Evolutionary conservation across 2,888 invertebrate genomes (phyloP).

Genomic region (Lamellibrachia satsuma): DNA sequence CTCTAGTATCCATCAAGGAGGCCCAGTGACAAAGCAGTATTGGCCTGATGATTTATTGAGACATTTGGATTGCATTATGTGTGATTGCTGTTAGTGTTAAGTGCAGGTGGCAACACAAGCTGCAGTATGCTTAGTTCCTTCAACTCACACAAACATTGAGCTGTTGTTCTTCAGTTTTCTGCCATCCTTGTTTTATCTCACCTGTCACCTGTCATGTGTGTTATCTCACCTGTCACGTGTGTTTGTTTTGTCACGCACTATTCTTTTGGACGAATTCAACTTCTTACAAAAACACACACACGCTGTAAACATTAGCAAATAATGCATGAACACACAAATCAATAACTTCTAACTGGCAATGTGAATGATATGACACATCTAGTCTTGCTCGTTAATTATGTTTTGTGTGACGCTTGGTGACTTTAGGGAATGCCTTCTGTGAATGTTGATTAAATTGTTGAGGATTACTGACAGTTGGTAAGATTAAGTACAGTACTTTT

Average conservation of each 20-base stretch:
- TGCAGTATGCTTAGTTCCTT: background rate
- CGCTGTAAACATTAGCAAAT: background rate
- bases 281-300: background rate
- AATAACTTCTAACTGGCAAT: background rate
- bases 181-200: background rate
- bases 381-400: background rate
- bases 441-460: slow-evolving; percentile 12
- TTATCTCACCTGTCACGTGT: background rate
- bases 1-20: background rate
- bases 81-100: slow-evolving; percentile 3
- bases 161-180: background rate
- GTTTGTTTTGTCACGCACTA: background rate
- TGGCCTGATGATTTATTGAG: background rate
- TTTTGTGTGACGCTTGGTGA: background rate
- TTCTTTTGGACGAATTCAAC: background rate
- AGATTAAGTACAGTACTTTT: slow-evolving; percentile 7
- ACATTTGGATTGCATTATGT: slow-evolving; percentile 17
- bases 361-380: background rate
- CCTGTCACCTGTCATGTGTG: background rate
- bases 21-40: background rate
- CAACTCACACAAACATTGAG: background rate
- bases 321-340: background rate
- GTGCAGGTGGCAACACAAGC: background rate
- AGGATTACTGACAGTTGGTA: background rate
- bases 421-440: background rate